Base-by-base conservation (phyloP, 2,888 invertebrate genomes). In the Lissocephala sabroskyi region DNA sequence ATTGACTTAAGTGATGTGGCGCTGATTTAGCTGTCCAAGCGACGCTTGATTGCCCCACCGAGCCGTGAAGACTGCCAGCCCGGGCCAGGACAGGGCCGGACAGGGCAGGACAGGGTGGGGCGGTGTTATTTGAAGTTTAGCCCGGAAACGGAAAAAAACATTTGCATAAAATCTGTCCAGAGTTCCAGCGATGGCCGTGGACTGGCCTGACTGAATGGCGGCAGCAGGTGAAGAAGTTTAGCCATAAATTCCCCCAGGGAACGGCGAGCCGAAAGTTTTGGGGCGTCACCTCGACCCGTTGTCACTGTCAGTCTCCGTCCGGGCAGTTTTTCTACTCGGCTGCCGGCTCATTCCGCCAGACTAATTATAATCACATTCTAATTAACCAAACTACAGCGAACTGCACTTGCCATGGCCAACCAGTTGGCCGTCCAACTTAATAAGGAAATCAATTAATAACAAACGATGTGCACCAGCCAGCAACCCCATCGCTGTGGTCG, bases 391-490 rank as follows among this genome's bases (percentile, higher is more conserved):
- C 58, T 66, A 57, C 68, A 49, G 52, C 65, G 58, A 65, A 60
- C 41, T 43, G 44, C 49, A 66, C 49, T 36, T 45, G 45, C 46
- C 26, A 44, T 13, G 13, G n/a, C 48, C 37, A 32, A 43, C 13
- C 46, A 30, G 26, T 11, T 33, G 41, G 46, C 49, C 54, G 56
- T 45, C 43, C 56, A 52, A 59, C 67, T 64, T 71, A 73, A 74
- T 73, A 73, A 74, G 71, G 71, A 73, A 73, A 73, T 73, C 71
- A 73, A 73, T 73, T 73, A 73, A 73, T 68, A 71, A 60, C 62
- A 60, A 74, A 56, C 62, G 59, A 63, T 59, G 23, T 23, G 65
- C 68, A 65, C 47, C 60, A 45, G 32, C 51, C 42, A 56, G 56
- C 54, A n/a, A n/a, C n/a, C n/a, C n/a, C n/a, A 63, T 63, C 23